Conservation (phyloP, 2,113 vertebrate genomes). For the Recurvirostra avosetta region DNA sequence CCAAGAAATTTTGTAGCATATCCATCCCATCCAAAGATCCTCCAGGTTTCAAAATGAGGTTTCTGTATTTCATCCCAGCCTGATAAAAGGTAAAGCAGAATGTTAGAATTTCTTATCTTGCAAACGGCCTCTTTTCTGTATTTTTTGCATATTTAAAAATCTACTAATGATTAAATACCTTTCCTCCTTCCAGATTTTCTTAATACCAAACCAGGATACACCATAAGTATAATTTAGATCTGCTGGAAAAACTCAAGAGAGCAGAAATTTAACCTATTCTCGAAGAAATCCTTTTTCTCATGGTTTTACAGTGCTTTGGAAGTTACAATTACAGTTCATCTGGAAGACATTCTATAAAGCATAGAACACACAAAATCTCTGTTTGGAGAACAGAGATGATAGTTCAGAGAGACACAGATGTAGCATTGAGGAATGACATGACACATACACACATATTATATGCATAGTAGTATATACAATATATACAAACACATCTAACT, state of each 20-base stretch:
- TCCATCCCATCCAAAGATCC: constrained; percentile 90
- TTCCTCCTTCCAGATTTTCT: background rate
- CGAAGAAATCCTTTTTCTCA: background rate
- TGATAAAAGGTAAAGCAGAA: constrained; percentile 68
- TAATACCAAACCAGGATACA: background rate
- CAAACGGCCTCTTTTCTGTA: background rate
- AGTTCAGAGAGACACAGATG: background rate
- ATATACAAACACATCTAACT: background rate
- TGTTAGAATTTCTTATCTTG: constrained; percentile 41
- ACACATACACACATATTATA: background rate
- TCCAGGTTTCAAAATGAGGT: constrained; percentile 87
- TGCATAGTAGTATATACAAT: background rate
- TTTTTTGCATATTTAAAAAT: background rate
- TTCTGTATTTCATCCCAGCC: constrained; percentile 92
- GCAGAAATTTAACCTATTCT: background rate
- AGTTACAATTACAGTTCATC: background rate
- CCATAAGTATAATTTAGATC: background rate
- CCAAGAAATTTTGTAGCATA: constrained; percentile 87
- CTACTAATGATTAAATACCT: background rate
- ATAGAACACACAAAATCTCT: background rate
- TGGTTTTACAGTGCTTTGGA: background rate
- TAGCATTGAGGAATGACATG: background rate
- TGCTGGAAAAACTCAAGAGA: background rate
- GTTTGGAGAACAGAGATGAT: background rate
- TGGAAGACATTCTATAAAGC: background rate